Conservation (phyloP, 2,888 invertebrate genomes). For the Tenthredo scrophulariae region DNA sequence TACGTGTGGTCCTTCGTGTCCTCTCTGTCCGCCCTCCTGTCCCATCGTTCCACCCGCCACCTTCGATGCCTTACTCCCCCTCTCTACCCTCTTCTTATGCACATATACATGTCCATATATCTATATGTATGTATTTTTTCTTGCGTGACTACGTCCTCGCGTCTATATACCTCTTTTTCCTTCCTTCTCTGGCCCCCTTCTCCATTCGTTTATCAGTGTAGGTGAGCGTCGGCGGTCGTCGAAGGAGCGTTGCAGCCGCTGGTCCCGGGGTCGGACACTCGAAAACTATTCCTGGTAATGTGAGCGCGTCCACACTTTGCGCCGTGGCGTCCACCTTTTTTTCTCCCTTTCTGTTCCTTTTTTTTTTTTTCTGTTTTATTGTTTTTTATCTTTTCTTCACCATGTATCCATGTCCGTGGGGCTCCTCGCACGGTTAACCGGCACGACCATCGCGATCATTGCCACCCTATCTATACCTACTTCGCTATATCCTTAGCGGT, state of each 20-base stretch:
- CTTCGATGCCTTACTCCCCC: slow-evolving; percentile 41
- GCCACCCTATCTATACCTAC: slow-evolving; percentile 40
- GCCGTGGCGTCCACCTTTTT: not conserved
- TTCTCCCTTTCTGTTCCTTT: not conserved
- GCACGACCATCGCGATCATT: slow-evolving; percentile 34
- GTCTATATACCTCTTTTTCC: slow-evolving; percentile 20
- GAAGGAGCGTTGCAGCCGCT: slow-evolving; percentile 28
- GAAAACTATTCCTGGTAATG: slow-evolving; percentile 59
- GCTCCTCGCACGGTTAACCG: slow-evolving; percentile 24
- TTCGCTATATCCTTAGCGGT: not conserved
- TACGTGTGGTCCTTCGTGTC: slow-evolving; percentile 77
- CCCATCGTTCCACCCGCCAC: slow-evolving; percentile 58
- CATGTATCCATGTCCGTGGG: slow-evolving; percentile 36
- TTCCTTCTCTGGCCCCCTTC: slow-evolving; percentile 13
- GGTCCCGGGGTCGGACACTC: slow-evolving; percentile 24
- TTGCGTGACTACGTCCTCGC: slow-evolving; percentile 54
- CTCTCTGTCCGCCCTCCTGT: slow-evolving; percentile 62
- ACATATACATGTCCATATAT: not conserved
- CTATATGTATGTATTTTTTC: slow-evolving; percentile 30
- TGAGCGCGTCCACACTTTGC: slow-evolving; percentile 58
- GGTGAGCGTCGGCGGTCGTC: slow-evolving; percentile 18
- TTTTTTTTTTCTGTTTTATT: not conserved
- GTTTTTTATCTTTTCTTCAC: slow-evolving; percentile 24
- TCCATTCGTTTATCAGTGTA: not conserved
- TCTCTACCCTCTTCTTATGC: not conserved